Conservation (phyloP, 2,113 vertebrate genomes). For the Telmatochromis brichardi region DNA sequence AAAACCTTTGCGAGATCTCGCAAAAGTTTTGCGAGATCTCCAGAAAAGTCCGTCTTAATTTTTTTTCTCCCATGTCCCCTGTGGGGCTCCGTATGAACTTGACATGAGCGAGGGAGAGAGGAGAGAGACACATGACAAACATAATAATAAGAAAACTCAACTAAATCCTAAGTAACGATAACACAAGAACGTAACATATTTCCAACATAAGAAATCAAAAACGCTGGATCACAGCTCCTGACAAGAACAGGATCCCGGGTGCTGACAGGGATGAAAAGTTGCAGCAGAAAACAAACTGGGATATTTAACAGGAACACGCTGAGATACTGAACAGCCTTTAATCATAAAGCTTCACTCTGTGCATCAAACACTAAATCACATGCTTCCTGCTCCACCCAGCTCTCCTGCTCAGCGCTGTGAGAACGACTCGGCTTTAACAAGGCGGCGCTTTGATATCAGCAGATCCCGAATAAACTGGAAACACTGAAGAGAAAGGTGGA, state of each 20-base stretch:
- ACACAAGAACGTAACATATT: neutral
- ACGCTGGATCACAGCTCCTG: fast-evolving
- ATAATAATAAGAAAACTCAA: neutral
- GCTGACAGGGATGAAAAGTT: neutral
- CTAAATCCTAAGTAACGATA: neutral
- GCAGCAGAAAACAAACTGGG: neutral
- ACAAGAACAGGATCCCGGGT: neutral
- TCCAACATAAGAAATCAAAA: neutral
- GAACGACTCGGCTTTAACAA: neutral
- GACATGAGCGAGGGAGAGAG: neutral
- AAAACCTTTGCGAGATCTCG: too few species aligned
- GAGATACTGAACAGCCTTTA: neutral
- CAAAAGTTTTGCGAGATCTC: too few species aligned
- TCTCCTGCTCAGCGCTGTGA: neutral
- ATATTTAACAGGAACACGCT: neutral
- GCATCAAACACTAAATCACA: neutral
- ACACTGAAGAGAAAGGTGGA: neutral
- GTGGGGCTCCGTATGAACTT: neutral
- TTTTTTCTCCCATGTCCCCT: too few species aligned
- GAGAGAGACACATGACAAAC: neutral
- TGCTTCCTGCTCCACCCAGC: neutral
- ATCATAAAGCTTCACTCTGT: neutral
- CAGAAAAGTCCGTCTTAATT: too few species aligned
- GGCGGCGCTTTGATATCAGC: neutral
- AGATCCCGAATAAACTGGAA: neutral